Evolutionary conservation across 2,888 invertebrate species (phyloP).

Genomic region (Globia sparganii): DNA sequence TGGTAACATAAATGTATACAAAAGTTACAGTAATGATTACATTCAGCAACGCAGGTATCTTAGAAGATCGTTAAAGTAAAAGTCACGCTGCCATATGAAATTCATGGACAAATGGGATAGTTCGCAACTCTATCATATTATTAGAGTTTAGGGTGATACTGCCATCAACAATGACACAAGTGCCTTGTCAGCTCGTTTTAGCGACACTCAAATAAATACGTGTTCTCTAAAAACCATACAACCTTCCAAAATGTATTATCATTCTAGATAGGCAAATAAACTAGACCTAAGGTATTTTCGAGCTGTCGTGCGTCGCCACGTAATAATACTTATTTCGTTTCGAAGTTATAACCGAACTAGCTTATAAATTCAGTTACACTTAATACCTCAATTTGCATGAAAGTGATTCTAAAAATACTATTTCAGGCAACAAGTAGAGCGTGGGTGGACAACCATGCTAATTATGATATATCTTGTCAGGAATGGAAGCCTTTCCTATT

Average conservation of each 20-base stretch:
- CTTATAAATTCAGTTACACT: conserved; percentile 29
- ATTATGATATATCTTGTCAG: background rate
- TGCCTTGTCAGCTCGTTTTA: conserved; percentile 17
- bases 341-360: conserved; percentile 26
- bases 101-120: conserved; percentile 2
- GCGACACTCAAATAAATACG: conserved; percentile 16
- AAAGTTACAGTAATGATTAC: conserved; percentile 4
- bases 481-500: background rate
- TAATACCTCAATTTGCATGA: conserved; percentile 31
- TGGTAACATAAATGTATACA: background rate
- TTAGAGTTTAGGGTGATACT: conserved; percentile 5
- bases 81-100: conserved; percentile 15
- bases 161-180: conserved; percentile 1
- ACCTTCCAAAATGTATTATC: conserved; percentile 21
- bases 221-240: conserved; percentile 22
- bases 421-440: conserved; percentile 10
- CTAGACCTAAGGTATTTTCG: conserved; percentile 28
- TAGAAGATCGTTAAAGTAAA: conserved; percentile 16
- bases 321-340: conserved; percentile 29
- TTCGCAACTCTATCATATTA: conserved; percentile 22
- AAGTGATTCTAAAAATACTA: conserved; percentile 32
- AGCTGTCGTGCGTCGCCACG: conserved; percentile 3
- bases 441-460: background rate
- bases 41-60: background rate
- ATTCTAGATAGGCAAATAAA: conserved; percentile 19